phyloP scores from a whole-genome alignment of 2,888 invertebrate species.

The Dolichomitus sp. region DNA sequence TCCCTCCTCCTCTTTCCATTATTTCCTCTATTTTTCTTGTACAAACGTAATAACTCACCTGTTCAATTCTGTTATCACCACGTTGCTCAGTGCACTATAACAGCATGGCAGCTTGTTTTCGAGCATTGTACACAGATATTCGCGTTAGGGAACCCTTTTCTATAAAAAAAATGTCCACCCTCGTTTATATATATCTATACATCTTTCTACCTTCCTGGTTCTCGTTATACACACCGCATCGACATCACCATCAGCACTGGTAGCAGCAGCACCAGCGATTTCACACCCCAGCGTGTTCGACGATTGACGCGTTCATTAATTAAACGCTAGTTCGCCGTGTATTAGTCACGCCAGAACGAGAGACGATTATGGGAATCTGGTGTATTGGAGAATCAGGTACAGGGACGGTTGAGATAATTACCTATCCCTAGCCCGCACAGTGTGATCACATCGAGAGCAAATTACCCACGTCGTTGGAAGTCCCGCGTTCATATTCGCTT shows the following conservation, averaged over 20 bases:
- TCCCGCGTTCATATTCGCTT: slow-evolving; percentile 52
- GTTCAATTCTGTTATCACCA: slow-evolving; percentile 62
- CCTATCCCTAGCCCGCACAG: slow-evolving; percentile 33
- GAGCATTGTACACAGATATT: slow-evolving; percentile 30
- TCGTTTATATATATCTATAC: background rate
- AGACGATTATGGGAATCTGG: slow-evolving; percentile 61
- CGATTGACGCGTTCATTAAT: slow-evolving; percentile 67
- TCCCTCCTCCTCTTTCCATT: slow-evolving; percentile 14
- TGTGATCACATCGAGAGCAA: slow-evolving; percentile 45
- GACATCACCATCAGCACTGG: slow-evolving; percentile 23
- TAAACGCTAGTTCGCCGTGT: slow-evolving; percentile 60
- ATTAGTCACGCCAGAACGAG: slow-evolving; percentile 62
- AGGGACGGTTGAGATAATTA: slow-evolving; percentile 56
- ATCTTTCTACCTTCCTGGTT: background rate
- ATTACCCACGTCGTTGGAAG: slow-evolving; percentile 58
- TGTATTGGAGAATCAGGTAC: slow-evolving; percentile 40
- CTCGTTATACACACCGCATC: slow-evolving; percentile 31
- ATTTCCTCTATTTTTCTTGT: slow-evolving; percentile 55
- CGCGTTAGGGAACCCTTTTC: slow-evolving; percentile 31
- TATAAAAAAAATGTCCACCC: slow-evolving; percentile 10
- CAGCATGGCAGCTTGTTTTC: slow-evolving; percentile 53
- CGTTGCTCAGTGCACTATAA: slow-evolving; percentile 36
- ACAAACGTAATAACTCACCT: slow-evolving; percentile 66
- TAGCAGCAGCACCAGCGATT: slow-evolving; percentile 3
- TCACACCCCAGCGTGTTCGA: slow-evolving; percentile 40